phyloP scores from a whole-genome alignment of 2,797 vertebrate genomes.

The Eospalax fontanierii region DNA sequence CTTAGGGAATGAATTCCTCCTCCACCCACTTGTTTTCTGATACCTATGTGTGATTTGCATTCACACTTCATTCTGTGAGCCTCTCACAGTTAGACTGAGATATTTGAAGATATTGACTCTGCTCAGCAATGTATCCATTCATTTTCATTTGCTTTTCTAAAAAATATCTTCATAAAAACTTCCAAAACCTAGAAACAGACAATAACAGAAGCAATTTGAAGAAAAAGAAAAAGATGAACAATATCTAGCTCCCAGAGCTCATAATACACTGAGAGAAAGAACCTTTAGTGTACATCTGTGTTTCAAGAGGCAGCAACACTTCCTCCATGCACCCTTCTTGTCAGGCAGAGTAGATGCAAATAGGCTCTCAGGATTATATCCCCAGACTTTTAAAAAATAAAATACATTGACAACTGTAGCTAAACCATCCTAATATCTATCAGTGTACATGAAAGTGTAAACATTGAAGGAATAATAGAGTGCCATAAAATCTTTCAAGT shows the following conservation, averaged over 20 bases:
- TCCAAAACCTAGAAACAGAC: neutral
- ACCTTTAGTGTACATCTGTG: neutral
- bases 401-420: neutral
- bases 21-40: neutral
- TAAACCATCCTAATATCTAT: neutral
- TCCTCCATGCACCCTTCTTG: neutral
- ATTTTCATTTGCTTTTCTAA: slow-evolving; percentile 48
- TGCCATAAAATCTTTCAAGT: slow-evolving; percentile 34
- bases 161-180: neutral
- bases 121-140: neutral
- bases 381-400: slow-evolving; percentile 26
- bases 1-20: neutral
- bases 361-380: neutral
- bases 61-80: neutral
- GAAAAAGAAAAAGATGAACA: slow-evolving; percentile 35
- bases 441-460: neutral
- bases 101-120: slow-evolving; percentile 20
- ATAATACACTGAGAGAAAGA: neutral
- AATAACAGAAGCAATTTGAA: neutral
- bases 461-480: neutral
- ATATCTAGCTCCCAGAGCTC: neutral
- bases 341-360: neutral
- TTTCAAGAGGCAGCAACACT: neutral
- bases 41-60: neutral
- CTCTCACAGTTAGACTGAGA: neutral